Evolutionary conservation across 1,140 invertebrate species (phyloP), one percentile per base, ranked within the genome.

Genomic region (Cydia amplana): DNA sequence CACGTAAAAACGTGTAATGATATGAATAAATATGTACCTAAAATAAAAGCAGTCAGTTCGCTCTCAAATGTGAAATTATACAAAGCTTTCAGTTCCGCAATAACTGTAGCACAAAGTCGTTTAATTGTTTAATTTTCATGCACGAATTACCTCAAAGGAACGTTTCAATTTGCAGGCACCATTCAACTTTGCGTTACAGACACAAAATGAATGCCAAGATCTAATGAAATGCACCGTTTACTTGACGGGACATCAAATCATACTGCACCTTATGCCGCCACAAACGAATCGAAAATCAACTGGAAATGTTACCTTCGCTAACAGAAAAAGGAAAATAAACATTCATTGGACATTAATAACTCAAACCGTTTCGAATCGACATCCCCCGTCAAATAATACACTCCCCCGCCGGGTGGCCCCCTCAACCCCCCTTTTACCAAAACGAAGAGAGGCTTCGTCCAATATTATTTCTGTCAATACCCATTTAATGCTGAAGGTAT

Each of bases 381-480:
- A 16, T 70, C 32, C 65, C 64, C 65, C 65, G 36, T 70, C 65
- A 70, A 70, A 70, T 70, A 70, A 70, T 70, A 70, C 64, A 36
- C 36, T 36, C 65, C 65, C 65, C 65, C 28, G 4, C 9, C 65
- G 28, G 64, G 28, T n/a, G 65, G 65, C 28, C 14, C 32, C 65
- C 64, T n/a, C 28, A 28, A 32, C 64, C 23, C 63, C 63, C 64
- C 60, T 16, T 64, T 65, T 65, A 65, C 64, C 64, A 36, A 65
- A 65, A 36, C 65, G 65, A 36, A 16, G 64, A 67, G 64, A 70
- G 65, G 65, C 65, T 70, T 70, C 65, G 65, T 70, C 65, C 65
- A 70, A 70, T 70, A 70, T 70, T 70, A 70, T 70, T 70, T 70
- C 65, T 70, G 65, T 70, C 65, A 70, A 70, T 70, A 70, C 65